These are phyloP conservation scores for Dastarcus helophoroides DNA, from an alignment of 2,888 invertebrate species.

Conservation along the genomic window DNA sequence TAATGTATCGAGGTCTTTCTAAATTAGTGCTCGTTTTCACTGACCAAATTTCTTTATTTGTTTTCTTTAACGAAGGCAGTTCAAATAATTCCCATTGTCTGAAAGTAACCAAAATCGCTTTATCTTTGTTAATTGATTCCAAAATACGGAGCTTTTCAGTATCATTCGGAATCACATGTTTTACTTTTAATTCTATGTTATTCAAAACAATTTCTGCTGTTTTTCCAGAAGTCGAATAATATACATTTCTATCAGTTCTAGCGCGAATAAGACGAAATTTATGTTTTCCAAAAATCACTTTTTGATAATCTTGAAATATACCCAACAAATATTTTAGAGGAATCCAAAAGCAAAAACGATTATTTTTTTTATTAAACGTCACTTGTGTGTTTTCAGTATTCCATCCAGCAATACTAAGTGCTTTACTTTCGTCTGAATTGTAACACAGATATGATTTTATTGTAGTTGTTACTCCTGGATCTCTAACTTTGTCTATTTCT, in stretches of 20 bases:
- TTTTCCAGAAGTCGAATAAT: slow-evolving; percentile 4
- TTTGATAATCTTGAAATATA: slow-evolving; percentile 27
- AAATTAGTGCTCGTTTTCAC: not conserved
- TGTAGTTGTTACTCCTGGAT: slow-evolving; percentile 24
- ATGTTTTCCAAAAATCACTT: too few species aligned
- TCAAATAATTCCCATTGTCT: slow-evolving; percentile 2
- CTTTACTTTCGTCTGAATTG: slow-evolving; percentile 17
- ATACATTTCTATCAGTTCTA: not conserved
- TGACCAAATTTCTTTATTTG: not conserved
- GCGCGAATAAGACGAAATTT: too few species aligned
- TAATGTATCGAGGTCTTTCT: not conserved
- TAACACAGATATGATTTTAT: slow-evolving; percentile 26
- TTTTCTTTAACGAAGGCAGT: not conserved
- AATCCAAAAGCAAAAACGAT: slow-evolving; percentile 17
- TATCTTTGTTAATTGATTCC: slow-evolving; percentile 17
- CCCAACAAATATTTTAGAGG: slow-evolving; percentile 26
- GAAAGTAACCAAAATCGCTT: slow-evolving; percentile 7
- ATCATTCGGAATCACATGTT: not conserved
- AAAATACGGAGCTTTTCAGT: too few species aligned
- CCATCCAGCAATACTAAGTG: slow-evolving; percentile 19
- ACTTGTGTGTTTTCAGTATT: too few species aligned
- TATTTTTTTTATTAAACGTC: too few species aligned
- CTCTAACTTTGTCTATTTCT: slow-evolving; percentile 14
- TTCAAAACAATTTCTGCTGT: not conserved
- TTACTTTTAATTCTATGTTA: not conserved